phyloP scores from a whole-genome alignment of 2,113 vertebrate genomes.

The Vulpes ferrilata region DNA sequence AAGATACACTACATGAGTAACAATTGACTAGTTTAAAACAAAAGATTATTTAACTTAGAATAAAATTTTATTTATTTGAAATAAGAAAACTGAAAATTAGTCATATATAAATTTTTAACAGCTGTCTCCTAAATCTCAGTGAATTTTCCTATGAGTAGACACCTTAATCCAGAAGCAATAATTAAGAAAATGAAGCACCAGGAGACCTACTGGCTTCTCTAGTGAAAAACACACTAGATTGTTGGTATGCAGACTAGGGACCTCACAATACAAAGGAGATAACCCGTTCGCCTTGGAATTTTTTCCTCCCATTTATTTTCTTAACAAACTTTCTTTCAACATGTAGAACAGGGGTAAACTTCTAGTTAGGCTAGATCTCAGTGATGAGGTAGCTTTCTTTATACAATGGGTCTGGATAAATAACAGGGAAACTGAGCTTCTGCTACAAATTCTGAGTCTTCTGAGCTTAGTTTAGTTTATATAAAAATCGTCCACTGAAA shows the following conservation, averaged over 20 bases:
- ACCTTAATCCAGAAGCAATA: slow-evolving; percentile 26
- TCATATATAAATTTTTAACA: not conserved
- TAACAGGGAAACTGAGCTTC: not conserved
- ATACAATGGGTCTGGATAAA: not conserved
- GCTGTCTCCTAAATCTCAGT: not conserved
- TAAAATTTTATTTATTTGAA: slow-evolving; percentile 21
- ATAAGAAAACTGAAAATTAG: not conserved
- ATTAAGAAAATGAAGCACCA: slow-evolving; percentile 52
- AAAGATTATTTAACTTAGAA: slow-evolving; percentile 23
- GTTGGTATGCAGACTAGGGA: slow-evolving; percentile 3
- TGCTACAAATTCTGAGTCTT: not conserved
- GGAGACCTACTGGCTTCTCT: not conserved
- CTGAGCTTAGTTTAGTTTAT: not conserved
- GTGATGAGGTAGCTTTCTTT: not conserved
- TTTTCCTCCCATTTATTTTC: slow-evolving; percentile 15
- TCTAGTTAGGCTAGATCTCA: not conserved
- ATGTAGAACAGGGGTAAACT: not conserved
- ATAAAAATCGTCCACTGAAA: slow-evolving; percentile 8
- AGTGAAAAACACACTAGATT: not conserved
- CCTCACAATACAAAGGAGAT: slow-evolving; percentile 28
- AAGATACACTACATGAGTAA: not conserved
- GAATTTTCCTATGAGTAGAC: not conserved
- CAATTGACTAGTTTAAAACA: not conserved
- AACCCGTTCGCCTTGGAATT: not conserved
- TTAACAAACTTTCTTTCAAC: slow-evolving; percentile 29